Evolutionary conservation across 2,888 invertebrate species (phyloP).

Genomic region (Spatulosminthurus flaviceps): DNA sequence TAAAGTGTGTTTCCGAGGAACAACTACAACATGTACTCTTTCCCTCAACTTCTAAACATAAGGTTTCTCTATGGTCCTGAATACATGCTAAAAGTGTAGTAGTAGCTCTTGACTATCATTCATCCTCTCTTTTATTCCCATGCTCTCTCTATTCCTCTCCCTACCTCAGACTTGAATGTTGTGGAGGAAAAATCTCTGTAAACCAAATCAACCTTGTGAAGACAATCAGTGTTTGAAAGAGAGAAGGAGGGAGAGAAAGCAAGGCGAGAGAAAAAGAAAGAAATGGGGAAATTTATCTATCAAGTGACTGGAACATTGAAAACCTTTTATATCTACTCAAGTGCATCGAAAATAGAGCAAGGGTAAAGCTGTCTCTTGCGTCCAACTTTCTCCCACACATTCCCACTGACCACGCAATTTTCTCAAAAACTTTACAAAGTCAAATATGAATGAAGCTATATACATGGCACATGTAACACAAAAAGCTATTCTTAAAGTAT

Average conservation of each 20-base stretch:
- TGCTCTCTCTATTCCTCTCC: not conserved
- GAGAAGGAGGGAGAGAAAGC: not conserved
- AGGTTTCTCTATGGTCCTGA: too few relatives aligned
- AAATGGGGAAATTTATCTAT: not conserved
- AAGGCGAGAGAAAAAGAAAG: too few relatives aligned
- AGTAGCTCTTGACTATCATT: not conserved
- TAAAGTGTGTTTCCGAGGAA: too few relatives aligned
- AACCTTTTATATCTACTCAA: constrained; percentile 9
- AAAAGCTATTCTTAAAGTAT: too few relatives aligned
- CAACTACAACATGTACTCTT: too few relatives aligned
- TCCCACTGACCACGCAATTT: not conserved
- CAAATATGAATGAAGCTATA: constrained; percentile 2
- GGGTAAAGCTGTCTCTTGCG: not conserved
- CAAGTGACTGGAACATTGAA: constrained; percentile 13
- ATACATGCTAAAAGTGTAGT: not conserved
- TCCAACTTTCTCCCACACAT: not conserved
- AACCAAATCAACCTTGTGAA: not conserved
- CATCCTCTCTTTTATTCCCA: not conserved
- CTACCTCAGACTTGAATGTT: not conserved
- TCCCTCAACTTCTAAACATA: too few relatives aligned
- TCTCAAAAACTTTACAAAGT: not conserved
- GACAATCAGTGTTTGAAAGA: not conserved
- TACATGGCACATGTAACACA: not conserved
- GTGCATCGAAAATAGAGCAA: not conserved
- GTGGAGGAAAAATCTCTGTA: not conserved